Conservation (phyloP, 2,797 vertebrate genomes). For the Falco rusticolus region DNA sequence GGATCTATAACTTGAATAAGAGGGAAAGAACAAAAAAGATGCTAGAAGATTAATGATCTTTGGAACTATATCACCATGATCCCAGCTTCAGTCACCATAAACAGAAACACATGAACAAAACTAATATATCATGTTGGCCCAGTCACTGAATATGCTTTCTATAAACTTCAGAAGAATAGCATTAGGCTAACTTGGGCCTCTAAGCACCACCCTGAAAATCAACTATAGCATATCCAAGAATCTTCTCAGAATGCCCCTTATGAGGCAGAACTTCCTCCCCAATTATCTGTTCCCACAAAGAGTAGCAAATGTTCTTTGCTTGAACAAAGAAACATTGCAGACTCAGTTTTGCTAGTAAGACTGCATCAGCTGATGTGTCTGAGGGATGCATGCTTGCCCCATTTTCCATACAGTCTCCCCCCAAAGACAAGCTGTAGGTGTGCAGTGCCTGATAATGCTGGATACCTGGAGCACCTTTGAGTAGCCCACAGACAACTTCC, state of each 20-base stretch:
- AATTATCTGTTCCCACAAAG: neutral
- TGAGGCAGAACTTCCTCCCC: neutral
- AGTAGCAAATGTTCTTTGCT: neutral
- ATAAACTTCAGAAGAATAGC: slow-evolving; percentile 63
- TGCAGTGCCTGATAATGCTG: neutral
- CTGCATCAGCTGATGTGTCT: neutral
- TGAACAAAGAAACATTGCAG: neutral
- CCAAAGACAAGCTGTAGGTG: neutral
- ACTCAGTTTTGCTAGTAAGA: neutral
- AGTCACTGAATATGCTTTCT: slow-evolving; percentile 45
- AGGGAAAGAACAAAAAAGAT: slow-evolving; percentile 44
- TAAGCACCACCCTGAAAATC: slow-evolving; percentile 27
- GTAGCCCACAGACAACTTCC: neutral
- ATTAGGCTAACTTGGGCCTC: neutral
- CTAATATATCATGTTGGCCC: slow-evolving; percentile 42
- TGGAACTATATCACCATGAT: slow-evolving; percentile 24
- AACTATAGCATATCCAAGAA: neutral
- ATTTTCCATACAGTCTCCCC: neutral
- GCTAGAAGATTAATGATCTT: slow-evolving; percentile 50
- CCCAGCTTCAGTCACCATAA: slow-evolving; percentile 40
- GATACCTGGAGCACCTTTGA: neutral
- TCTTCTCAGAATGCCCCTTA: neutral
- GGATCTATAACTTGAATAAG: slow-evolving; percentile 13
- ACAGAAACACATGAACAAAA: slow-evolving; percentile 65
- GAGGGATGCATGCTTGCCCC: neutral